These are phyloP conservation scores for Piaya cayana DNA, from an alignment of 2,113 vertebrate species.

Conservation along the genomic window DNA sequence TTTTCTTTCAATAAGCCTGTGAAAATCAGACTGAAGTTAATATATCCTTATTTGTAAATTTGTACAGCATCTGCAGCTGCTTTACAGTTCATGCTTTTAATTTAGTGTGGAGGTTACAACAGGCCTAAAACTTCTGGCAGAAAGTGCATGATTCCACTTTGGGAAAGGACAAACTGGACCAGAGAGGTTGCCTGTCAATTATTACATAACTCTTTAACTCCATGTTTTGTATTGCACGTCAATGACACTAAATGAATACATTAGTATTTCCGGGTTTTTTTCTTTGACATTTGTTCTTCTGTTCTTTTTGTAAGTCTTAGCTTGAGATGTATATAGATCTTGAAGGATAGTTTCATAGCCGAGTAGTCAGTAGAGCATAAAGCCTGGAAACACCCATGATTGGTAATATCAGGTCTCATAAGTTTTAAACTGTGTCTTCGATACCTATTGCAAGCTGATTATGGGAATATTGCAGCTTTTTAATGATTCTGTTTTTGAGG, in stretches of 20 bases:
- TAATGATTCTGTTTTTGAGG: not conserved
- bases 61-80: not conserved
- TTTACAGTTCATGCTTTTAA: fast-evolving
- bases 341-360: not conserved
- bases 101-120: fast-evolving
- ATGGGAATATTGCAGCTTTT: not conserved
- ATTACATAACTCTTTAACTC: not conserved
- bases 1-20: not conserved
- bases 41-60: not conserved
- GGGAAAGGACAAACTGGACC: not conserved
- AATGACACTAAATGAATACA: not conserved
- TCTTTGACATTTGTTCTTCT: not conserved
- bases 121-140: not conserved
- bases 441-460: not conserved
- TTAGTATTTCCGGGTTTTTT: not conserved
- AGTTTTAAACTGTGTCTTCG: not conserved
- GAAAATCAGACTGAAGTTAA: not conserved
- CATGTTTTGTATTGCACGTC: fast-evolving
- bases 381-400: not conserved
- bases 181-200: not conserved
- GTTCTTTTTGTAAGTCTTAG: not conserved
- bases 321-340: not conserved
- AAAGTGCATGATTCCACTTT: not conserved
- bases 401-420: not conserved
- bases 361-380: not conserved